Conservation (phyloP, 2,888 invertebrate genomes). For the Eudemis profundana region DNA sequence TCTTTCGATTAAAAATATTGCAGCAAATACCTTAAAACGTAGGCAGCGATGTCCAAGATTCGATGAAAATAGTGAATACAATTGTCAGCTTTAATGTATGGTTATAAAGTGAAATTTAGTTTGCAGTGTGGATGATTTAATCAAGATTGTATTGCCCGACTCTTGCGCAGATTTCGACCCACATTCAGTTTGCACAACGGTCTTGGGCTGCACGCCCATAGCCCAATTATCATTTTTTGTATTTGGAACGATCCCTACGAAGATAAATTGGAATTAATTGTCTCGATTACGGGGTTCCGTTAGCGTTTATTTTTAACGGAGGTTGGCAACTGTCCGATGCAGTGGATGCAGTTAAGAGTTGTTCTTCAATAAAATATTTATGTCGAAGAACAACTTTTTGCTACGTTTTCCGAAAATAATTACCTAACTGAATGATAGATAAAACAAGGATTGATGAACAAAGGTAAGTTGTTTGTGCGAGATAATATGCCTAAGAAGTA, state of each 20-base stretch:
- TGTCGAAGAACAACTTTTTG: too few species aligned
- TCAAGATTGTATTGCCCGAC: constrained; percentile 32
- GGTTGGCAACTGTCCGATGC: neutral
- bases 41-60: constrained; percentile 19
- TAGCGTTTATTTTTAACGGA: constrained; percentile 1
- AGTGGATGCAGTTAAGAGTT: too few species aligned
- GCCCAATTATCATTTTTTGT: constrained; percentile 40
- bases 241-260: constrained; percentile 36
- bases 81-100: neutral
- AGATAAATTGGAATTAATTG: constrained; percentile 28
- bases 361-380: too few species aligned
- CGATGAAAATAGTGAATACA: neutral
- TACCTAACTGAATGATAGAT: too few species aligned
- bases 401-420: too few species aligned
- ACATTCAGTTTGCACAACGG: constrained; percentile 42
- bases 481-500: too few species aligned
- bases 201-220: constrained; percentile 33
- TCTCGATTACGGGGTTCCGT: constrained; percentile 12
- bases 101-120: constrained; percentile 13
- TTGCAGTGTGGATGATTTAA: constrained; percentile 16
- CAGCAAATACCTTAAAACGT: constrained; percentile 8
- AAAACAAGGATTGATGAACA: too few species aligned
- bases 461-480: too few species aligned
- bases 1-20: constrained; percentile 4
- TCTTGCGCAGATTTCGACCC: constrained; percentile 41